These are phyloP conservation scores for Candoia aspera DNA, from an alignment of 2,113 vertebrate species.

Conservation along the genomic window DNA sequence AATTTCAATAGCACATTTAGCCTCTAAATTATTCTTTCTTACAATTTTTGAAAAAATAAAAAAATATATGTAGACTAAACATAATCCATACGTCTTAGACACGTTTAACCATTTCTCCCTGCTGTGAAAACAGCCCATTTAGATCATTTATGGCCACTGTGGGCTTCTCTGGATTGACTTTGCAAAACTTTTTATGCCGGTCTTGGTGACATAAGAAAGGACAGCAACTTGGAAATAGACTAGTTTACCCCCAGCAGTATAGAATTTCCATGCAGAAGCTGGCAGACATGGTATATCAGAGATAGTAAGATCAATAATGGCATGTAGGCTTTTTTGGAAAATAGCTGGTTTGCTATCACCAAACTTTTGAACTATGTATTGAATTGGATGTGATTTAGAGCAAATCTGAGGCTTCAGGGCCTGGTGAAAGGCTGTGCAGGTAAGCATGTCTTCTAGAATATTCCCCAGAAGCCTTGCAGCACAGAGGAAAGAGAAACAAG, in stretches of 20 bases:
- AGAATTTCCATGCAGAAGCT: constrained; percentile 17
- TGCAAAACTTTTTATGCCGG: constrained; percentile 35
- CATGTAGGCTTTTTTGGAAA: background rate
- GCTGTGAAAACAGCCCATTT: constrained; percentile 49
- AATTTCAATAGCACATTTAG: constrained; percentile 49
- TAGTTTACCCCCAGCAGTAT: constrained; percentile 10
- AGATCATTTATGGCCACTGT: constrained; percentile 39
- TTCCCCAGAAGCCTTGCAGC: background rate
- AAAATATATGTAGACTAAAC: constrained; percentile 62
- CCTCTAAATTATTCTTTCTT: constrained; percentile 55
- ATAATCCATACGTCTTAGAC: constrained; percentile 46
- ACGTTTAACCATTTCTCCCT: constrained; percentile 21
- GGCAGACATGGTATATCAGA: background rate
- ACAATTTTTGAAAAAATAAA: constrained; percentile 53
- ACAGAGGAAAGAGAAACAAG: background rate
- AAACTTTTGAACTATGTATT: background rate
- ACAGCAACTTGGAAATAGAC: constrained; percentile 29
- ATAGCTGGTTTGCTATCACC: background rate
- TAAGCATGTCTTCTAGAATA: background rate
- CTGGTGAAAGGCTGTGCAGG: background rate
- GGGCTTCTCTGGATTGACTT: constrained; percentile 49
- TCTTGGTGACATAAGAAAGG: constrained; percentile 27
- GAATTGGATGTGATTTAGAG: background rate
- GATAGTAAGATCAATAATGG: background rate
- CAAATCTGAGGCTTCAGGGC: background rate